Percentiles rank a stretch among this genome's conserved stretches.
Conservation (phyloP, 2,113 vertebrate genomes). For the Mystacornis crossleyi region DNA sequence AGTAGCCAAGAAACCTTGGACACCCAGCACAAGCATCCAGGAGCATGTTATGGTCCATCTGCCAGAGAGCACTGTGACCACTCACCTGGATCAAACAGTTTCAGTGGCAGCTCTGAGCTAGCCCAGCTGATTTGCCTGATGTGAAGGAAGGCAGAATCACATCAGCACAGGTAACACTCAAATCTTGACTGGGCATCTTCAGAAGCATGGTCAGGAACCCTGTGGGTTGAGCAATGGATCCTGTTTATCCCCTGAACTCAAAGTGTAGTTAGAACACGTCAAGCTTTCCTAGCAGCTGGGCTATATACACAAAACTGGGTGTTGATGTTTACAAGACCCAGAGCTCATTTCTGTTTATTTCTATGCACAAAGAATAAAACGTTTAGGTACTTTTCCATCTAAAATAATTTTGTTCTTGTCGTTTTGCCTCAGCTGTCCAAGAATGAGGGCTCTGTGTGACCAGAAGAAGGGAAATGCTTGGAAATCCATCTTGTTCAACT, state of each 20-base stretch:
- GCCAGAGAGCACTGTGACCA: not conserved
- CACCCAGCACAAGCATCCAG: not conserved
- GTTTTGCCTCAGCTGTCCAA: not conserved
- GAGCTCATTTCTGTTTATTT: not conserved
- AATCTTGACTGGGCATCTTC: not conserved
- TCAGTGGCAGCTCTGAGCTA: not conserved
- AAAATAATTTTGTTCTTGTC: not conserved
- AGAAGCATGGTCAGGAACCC: not conserved
- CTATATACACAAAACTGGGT: not conserved
- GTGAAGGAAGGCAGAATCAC: not conserved
- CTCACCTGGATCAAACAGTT: not conserved
- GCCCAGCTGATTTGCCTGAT: accelerated
- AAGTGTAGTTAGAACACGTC: not conserved
- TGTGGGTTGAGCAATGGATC: not conserved
- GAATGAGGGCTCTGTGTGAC: not conserved
- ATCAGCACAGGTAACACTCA: not conserved
- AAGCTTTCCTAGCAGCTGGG: not conserved
- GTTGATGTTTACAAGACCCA: not conserved
- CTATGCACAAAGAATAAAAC: not conserved
- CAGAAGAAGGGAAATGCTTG: conserved; percentile 16
- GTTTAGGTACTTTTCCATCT: not conserved
- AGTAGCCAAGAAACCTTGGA: not conserved
- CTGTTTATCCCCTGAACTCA: not conserved
- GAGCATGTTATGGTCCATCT: not conserved
- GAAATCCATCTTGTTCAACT: not conserved